phyloP scores from a whole-genome alignment of 2,888 invertebrate species.

The Hartigia nigra region DNA sequence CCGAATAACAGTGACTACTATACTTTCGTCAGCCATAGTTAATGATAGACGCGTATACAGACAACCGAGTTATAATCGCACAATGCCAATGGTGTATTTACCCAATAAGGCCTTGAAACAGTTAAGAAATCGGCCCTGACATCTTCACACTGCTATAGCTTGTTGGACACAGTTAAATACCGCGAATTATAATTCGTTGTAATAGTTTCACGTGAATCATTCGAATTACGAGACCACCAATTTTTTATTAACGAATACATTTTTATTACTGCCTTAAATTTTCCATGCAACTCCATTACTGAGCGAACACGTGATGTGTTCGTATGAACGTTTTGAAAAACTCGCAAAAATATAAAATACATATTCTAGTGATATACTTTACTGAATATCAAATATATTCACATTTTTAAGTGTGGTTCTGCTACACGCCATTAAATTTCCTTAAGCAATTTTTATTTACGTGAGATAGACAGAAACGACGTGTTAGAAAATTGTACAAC shows the following conservation, averaged over 20 bases:
- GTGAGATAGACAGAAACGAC: background rate
- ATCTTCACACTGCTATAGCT: slow-evolving; percentile 31
- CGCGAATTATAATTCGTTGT: background rate
- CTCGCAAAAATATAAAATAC: background rate
- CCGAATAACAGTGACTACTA: background rate
- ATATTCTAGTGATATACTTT: background rate
- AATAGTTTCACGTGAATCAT: background rate
- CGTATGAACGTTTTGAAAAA: background rate
- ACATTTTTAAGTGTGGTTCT: background rate
- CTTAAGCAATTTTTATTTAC: background rate
- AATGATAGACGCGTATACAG: background rate
- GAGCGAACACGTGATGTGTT: background rate
- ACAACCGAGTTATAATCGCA: slow-evolving; percentile 12
- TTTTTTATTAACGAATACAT: background rate
- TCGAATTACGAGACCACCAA: background rate
- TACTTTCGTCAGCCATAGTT: background rate
- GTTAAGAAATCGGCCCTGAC: slow-evolving; percentile 47
- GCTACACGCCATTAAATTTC: background rate
- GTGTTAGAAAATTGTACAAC: background rate
- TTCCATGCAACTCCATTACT: background rate
- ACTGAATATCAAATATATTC: background rate
- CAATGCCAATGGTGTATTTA: slow-evolving; percentile 38
- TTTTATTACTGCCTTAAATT: background rate
- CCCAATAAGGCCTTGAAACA: slow-evolving; percentile 42
- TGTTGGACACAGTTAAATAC: slow-evolving; percentile 21